These are phyloP conservation scores for Molossus alvarezi DNA, from an alignment of 2,797 vertebrate species.

Conservation along the genomic window DNA sequence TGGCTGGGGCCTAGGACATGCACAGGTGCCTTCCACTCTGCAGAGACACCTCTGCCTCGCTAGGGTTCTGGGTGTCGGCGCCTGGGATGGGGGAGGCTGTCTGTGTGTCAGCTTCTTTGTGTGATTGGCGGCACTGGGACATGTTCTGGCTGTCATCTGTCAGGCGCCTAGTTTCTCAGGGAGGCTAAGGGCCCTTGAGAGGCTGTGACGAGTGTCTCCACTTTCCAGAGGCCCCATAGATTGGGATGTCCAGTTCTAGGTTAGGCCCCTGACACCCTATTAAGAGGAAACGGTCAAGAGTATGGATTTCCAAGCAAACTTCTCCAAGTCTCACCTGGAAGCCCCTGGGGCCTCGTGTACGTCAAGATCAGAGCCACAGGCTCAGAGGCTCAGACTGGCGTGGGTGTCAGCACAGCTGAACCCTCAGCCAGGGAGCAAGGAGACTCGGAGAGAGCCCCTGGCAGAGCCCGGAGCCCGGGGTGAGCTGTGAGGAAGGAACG, in stretches of 20 bases:
- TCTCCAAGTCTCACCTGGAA: not conserved
- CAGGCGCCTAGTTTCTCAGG: constrained; percentile 41
- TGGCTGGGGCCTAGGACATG: not conserved
- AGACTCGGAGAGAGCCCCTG: not conserved
- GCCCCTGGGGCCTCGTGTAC: not conserved
- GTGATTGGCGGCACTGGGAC: not conserved
- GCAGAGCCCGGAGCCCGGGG: not conserved
- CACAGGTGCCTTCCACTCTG: not conserved
- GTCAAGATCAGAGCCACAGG: not conserved
- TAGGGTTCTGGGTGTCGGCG: not conserved
- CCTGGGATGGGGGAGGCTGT: not conserved
- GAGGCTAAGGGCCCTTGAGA: not conserved
- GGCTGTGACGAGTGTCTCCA: not conserved
- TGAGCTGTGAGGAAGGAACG: not conserved
- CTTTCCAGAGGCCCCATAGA: constrained; percentile 23
- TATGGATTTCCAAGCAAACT: not conserved
- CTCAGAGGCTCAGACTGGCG: not conserved
- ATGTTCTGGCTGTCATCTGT: not conserved
- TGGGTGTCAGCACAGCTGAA: not conserved
- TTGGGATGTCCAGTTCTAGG: not conserved
- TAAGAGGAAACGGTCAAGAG: constrained; percentile 7
- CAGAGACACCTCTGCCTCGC: not conserved
- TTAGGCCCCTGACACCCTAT: not conserved
- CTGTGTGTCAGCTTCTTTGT: not conserved
- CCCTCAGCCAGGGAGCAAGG: not conserved